Evolutionary conservation across 2,888 invertebrate species (phyloP).

Genomic region (Flexamia atlantica): DNA sequence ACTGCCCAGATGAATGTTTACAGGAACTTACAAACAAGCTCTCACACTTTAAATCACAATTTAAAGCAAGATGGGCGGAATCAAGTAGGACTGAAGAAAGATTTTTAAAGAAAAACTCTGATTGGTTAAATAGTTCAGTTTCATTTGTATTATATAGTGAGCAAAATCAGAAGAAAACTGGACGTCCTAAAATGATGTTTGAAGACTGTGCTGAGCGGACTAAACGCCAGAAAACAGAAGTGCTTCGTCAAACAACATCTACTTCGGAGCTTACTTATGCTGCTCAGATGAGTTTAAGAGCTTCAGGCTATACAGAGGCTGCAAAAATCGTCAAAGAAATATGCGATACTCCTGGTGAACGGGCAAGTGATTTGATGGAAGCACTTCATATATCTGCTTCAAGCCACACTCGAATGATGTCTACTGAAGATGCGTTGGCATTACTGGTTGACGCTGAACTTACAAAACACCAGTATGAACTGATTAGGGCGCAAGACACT

Average conservation of each 20-base stretch:
- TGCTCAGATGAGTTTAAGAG: background rate
- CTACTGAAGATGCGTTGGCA: background rate
- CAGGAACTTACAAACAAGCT: background rate
- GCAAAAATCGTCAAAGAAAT: background rate
- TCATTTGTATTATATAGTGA: background rate
- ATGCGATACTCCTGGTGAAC: background rate
- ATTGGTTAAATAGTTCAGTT: too few species aligned
- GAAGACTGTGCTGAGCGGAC: slow-evolving; percentile 15
- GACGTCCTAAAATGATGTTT: background rate
- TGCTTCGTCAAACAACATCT: background rate
- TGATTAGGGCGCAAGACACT: background rate
- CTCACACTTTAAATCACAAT: slow-evolving; percentile 3
- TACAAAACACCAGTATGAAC: background rate
- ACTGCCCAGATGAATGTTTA: background rate
- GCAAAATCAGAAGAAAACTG: background rate
- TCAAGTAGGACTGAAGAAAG: background rate
- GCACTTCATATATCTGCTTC: background rate
- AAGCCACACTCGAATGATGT: background rate
- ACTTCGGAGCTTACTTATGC: too few species aligned
- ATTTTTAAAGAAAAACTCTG: background rate
- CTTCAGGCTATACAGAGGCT: background rate
- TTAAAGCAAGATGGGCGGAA: slow-evolving; percentile 8
- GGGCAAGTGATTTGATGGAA: background rate
- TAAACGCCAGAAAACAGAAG: background rate
- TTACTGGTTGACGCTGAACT: background rate